phyloP scores from a whole-genome alignment of 1,140 invertebrate genomes.

The Eciton burchellii region DNA sequence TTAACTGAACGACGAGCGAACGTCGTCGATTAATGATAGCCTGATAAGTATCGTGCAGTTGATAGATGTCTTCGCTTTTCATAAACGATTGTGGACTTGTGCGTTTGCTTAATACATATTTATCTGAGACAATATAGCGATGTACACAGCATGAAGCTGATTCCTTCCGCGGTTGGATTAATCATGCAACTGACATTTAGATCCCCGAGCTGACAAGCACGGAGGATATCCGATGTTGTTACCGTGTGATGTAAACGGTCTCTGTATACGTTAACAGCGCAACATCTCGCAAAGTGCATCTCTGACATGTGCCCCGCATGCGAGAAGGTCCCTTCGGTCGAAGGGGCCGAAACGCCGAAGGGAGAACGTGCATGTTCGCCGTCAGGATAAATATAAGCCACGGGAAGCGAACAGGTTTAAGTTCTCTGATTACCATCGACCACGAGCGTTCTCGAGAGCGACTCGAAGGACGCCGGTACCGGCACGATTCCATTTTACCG shows the following conservation, averaged over 20 bases:
- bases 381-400: not conserved
- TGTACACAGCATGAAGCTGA: not conserved
- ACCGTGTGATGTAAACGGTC: not conserved
- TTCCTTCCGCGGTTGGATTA: not conserved
- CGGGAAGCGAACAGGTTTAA: conserved; percentile 23
- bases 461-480: conserved; percentile 7
- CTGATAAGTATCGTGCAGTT: conserved; percentile 5
- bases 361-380: no score
- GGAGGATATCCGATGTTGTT: not conserved
- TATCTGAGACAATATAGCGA: not conserved
- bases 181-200: conserved; percentile 20
- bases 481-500: conserved; percentile 27
- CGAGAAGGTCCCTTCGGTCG: not conserved
- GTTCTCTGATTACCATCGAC: not conserved
- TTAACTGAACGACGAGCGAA: not conserved
- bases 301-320: not conserved
- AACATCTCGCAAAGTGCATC: not conserved
- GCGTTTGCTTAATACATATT: not conserved
- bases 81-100: not conserved
- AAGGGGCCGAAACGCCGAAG: not conserved
- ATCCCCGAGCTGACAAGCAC: not conserved
- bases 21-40: not conserved
- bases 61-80: not conserved
- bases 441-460: conserved; percentile 3
- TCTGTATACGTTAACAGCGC: not conserved